Conservation (phyloP, 2,797 vertebrate genomes). For the Acanthurus tractus region DNA sequence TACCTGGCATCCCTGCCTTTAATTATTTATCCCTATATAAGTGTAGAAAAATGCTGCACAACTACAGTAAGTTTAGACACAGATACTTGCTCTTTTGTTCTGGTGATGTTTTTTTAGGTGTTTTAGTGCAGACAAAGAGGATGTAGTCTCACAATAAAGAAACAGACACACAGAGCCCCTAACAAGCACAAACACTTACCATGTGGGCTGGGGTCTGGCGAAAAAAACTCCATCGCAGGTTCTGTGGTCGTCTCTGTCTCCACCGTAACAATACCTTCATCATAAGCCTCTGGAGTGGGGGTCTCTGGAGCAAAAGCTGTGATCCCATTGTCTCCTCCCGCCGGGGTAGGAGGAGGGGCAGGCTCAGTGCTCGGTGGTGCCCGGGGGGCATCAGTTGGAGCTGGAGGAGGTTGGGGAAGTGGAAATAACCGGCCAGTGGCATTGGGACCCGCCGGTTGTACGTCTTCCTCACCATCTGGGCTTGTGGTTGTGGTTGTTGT, state of each 20-base stretch:
- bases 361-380: conserved; percentile 13
- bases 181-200: conserved; percentile 58
- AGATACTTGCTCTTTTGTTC: neutral
- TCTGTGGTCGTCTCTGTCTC: conserved; percentile 40
- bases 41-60: neutral
- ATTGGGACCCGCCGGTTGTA: conserved; percentile 25
- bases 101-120: neutral
- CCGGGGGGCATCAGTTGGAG: conserved; percentile 39
- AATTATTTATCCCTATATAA: neutral
- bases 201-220: conserved; percentile 42
- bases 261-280: neutral
- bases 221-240: conserved; percentile 14
- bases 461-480: conserved; percentile 1
- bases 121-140: neutral
- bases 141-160: too few relatives aligned
- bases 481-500: conserved; percentile 12
- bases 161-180: neutral
- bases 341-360: conserved; percentile 4
- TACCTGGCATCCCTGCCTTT: neutral
- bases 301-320: conserved; percentile 3
- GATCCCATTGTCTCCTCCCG: conserved; percentile 13
- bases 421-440: conserved; percentile 6
- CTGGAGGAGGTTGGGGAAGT: conserved; percentile 15
- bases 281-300: neutral
- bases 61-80: neutral